A percentile compares a stretch with the other conserved stretches of the same genome.
Evolutionary conservation across 2,797 vertebrate species (phyloP).

Genomic region (Gadopsis marmoratus): DNA sequence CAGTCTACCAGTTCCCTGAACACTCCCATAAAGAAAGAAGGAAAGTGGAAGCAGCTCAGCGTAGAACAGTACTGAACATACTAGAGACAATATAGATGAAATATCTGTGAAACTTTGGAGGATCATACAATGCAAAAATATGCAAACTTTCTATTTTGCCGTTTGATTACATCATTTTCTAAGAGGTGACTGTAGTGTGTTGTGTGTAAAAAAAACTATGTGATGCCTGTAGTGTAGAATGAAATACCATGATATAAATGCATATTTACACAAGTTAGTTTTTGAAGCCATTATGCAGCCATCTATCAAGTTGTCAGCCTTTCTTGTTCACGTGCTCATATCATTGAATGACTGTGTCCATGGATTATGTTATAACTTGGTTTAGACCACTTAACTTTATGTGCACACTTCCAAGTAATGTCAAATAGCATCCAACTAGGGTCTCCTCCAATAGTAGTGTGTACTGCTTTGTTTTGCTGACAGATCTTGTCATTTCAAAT

Average conservation of each 20-base stretch:
- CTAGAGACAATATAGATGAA: conserved; percentile 64
- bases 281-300: conserved; percentile 82
- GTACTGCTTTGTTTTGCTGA: conserved; percentile 71
- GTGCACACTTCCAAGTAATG: conserved; percentile 59
- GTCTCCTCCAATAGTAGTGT: conserved; percentile 68
- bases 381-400: conserved; percentile 59
- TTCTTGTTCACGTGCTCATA: conserved; percentile 64
- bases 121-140: conserved; percentile 89
- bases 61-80: conserved; percentile 42
- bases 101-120: conserved; percentile 85
- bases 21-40: conserved; percentile 48
- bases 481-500: conserved; percentile 59
- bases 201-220: conserved; percentile 69
- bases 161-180: conserved; percentile 85
- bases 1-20: conserved; percentile 61
- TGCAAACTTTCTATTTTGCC: conserved; percentile 89
- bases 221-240: conserved; percentile 82
- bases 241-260: conserved; percentile 77
- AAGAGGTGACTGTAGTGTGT: conserved; percentile 83
- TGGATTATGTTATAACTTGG: conserved; percentile 61
- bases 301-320: conserved; percentile 69
- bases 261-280: conserved; percentile 81
- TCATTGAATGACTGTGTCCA: conserved; percentile 71
- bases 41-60: conserved; percentile 56
- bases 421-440: conserved; percentile 63